Evolutionary conservation across 2,888 invertebrate genomes (phyloP).

Genomic region (Habroteleia sp.): DNA sequence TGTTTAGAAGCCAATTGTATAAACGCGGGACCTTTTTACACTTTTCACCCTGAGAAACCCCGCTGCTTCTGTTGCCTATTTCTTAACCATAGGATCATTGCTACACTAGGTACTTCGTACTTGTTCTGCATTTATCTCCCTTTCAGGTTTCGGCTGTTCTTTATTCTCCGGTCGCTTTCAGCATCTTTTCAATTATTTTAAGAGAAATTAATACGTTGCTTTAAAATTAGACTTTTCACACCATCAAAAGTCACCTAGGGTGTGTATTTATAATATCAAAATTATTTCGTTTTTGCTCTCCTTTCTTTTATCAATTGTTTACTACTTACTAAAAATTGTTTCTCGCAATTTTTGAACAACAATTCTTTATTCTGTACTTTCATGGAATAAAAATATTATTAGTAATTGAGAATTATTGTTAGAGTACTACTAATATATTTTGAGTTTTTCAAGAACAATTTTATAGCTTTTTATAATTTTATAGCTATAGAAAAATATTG

Average conservation of each 20-base stretch:
- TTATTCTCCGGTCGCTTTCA: conserved; percentile 51
- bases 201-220: conserved; percentile 56
- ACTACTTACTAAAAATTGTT: no score
- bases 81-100: conserved; percentile 68
- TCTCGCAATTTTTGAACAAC: no score
- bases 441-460: no score
- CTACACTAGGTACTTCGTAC: conserved; percentile 66
- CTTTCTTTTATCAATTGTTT: neutral
- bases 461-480: no score
- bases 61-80: conserved; percentile 74
- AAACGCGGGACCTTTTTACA: conserved; percentile 71
- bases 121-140: conserved; percentile 63
- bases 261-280: conserved; percentile 12
- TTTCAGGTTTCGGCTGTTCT: conserved; percentile 57
- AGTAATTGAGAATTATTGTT: no score
- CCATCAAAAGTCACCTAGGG: conserved; percentile 46
- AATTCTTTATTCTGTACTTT: no score
- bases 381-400: no score
- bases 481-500: no score
- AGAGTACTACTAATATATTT: no score
- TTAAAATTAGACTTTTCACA: conserved; percentile 56
- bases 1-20: conserved; percentile 77
- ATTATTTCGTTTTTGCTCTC: conserved; percentile 14
- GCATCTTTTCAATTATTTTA: conserved; percentile 55
- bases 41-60: conserved; percentile 73